Evolutionary conservation across 1,140 invertebrate genomes (phyloP).

Genomic region (Aphaenogaster rudis): DNA sequence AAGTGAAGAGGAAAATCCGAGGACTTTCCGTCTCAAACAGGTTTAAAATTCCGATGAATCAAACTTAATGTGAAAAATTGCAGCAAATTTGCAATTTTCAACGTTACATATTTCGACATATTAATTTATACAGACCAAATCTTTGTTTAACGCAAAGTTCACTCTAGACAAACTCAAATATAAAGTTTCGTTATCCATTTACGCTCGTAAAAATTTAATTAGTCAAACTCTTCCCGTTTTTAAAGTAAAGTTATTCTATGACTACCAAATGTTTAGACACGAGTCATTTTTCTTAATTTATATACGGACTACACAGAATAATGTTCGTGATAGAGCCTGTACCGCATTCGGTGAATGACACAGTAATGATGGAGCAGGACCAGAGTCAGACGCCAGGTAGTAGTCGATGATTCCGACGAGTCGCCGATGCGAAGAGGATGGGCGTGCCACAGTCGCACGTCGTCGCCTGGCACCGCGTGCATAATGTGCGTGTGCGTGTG

Average conservation of each 20-base stretch:
- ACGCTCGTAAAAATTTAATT: not conserved
- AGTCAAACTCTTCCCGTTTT: not conserved
- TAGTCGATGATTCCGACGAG: not conserved
- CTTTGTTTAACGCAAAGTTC: not conserved
- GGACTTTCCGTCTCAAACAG: not conserved
- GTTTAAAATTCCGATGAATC: not conserved
- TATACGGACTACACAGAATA: not conserved
- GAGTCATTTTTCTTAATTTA: not conserved
- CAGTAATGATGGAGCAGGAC: not conserved
- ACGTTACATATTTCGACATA: not conserved
- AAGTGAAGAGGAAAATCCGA: not conserved
- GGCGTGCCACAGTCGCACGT: constrained; percentile 73
- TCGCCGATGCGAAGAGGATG: constrained; percentile 70
- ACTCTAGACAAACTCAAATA: not conserved
- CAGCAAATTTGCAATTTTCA: not conserved
- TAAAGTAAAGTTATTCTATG: not conserved
- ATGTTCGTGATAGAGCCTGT: not conserved
- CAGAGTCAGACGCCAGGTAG: constrained; percentile 5
- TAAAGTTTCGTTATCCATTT: not conserved
- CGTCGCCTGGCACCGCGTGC: constrained; percentile 75
- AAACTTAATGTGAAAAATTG: not conserved
- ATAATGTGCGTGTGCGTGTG: constrained; percentile 74
- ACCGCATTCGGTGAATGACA: not conserved
- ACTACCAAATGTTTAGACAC: not conserved
- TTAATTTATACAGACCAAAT: not conserved